Evolutionary conservation across 2,888 invertebrate genomes (phyloP).

Genomic region (Orchestes rusci): DNA sequence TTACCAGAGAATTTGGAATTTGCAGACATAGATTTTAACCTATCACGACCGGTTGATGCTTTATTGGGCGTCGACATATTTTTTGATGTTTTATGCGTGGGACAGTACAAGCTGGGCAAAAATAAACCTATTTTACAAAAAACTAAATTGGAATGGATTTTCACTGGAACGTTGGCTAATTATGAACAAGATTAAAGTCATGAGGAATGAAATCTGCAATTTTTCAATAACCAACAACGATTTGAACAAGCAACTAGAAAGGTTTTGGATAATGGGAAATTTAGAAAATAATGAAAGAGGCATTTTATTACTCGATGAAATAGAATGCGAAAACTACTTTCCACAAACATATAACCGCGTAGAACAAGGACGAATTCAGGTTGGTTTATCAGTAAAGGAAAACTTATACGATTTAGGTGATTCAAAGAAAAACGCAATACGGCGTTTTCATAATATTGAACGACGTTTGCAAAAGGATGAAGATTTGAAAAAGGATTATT

Average conservation of each 20-base stretch:
- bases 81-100: slow-evolving; percentile 4
- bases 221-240: slow-evolving; percentile 1
- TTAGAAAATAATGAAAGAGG: not conserved
- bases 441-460: not conserved
- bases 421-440: not conserved
- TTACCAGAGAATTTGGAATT: no score
- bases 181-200: not conserved
- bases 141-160: slow-evolving; percentile 8
- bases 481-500: not conserved
- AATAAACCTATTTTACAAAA: slow-evolving; percentile 6
- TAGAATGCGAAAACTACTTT: not conserved
- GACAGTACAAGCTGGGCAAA: slow-evolving; percentile 1
- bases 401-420: not conserved
- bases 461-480: not conserved
- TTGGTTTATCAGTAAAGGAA: not conserved
- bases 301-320: not conserved
- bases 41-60: no score
- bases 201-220: slow-evolving; percentile 1
- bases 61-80: no score
- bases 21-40: no score
- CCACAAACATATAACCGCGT: not conserved
- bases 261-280: slow-evolving; percentile 5
- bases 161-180: slow-evolving; percentile 1
- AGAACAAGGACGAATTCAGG: not conserved
- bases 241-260: slow-evolving; percentile 5